Conservation (phyloP, 2,797 vertebrate genomes). For the Chiroxiphia lanceolata region DNA sequence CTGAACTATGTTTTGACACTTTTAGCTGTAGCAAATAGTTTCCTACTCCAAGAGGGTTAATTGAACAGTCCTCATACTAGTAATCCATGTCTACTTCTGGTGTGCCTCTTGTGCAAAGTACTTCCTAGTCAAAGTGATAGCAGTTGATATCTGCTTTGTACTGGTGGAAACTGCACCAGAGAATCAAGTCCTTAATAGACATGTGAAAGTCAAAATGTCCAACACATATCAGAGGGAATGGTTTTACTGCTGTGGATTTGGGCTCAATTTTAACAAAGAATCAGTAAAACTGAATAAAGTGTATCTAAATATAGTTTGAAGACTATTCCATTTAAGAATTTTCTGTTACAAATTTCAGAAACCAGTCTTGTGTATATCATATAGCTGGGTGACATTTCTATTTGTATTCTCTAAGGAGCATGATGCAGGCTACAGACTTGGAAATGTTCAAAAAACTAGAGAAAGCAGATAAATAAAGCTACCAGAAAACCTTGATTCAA, state of each 20-base stretch:
- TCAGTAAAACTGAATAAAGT: neutral
- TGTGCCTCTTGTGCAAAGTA: neutral
- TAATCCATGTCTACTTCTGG: neutral
- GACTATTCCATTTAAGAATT: neutral
- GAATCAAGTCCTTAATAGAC: neutral
- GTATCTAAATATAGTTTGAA: neutral
- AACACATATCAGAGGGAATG: neutral
- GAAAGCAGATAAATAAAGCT: neutral
- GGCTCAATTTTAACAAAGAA: neutral
- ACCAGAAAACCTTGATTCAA: neutral
- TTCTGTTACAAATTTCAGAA: neutral
- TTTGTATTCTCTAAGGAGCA: neutral
- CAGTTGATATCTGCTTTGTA: neutral
- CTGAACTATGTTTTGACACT: neutral
- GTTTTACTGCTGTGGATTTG: neutral
- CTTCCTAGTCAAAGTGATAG: neutral
- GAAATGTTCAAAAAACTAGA: neutral
- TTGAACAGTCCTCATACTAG: neutral
- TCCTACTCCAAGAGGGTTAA: neutral
- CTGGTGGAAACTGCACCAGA: neutral
- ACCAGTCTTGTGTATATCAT: accelerated
- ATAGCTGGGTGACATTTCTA: neutral
- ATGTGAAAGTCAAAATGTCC: neutral
- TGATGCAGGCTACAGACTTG: neutral
- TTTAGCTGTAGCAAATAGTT: neutral